Evolutionary conservation across 2,797 vertebrate genomes (phyloP).

Genomic region (Cyprinodon diabolis): DNA sequence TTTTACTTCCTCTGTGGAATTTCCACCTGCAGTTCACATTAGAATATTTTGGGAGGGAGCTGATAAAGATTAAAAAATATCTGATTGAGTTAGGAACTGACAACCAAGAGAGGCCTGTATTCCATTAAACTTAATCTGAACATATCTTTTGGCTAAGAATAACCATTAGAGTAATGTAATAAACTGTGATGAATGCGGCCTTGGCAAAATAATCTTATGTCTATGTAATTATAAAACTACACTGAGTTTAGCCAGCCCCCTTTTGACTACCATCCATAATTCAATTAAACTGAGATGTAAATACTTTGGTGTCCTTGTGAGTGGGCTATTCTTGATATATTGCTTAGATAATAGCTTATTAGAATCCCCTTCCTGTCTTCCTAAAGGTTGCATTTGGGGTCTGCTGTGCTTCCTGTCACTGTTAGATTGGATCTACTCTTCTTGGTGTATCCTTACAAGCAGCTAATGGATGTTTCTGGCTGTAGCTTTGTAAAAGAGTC

Average conservation of each 20-base stretch:
- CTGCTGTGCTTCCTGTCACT: constrained; percentile 50
- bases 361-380: background rate
- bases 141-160: constrained; percentile 41
- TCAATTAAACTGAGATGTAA: constrained; percentile 34
- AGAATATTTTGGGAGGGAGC: background rate
- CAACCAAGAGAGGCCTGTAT: constrained; percentile 7
- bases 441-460: constrained; percentile 40
- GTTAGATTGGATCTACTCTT: constrained; percentile 48
- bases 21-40: background rate
- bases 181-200: constrained; percentile 38
- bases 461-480: constrained; percentile 51
- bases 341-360: constrained; percentile 47
- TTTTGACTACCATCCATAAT: constrained; percentile 47
- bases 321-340: constrained; percentile 29
- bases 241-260: constrained; percentile 46
- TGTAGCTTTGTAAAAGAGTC: constrained; percentile 49
- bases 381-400: constrained; percentile 36
- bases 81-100: constrained; percentile 41
- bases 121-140: constrained; percentile 39
- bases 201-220: constrained; percentile 41
- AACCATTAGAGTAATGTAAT: constrained; percentile 46
- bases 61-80: background rate
- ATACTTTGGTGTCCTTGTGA: constrained; percentile 9
- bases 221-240: constrained; percentile 37
- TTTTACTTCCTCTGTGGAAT: background rate